A percentile compares a stretch with the other conserved stretches of the same genome.
Evolutionary conservation across 1,140 invertebrate genomes (phyloP).

Genomic region (Maconellicoccus hirsutus): DNA sequence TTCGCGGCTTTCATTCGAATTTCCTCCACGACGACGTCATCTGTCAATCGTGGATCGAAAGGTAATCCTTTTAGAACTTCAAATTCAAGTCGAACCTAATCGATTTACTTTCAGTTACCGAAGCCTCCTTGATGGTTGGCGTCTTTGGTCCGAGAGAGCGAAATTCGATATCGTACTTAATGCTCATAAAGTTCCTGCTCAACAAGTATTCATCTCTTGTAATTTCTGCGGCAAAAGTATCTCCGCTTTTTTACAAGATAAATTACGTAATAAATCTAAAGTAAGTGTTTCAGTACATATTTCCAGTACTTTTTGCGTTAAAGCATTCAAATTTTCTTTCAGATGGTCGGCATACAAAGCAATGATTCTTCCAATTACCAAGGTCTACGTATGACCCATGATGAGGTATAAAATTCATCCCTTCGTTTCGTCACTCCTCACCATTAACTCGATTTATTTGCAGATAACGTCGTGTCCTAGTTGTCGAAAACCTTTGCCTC

Average conservation of each 20-base stretch:
- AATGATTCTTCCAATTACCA: slow-evolving; percentile 17
- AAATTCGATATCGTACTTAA: slow-evolving; percentile 62
- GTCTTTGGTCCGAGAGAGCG: slow-evolving; percentile 67
- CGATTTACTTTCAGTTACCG: slow-evolving; percentile 46
- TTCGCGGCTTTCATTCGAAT: slow-evolving; percentile 55
- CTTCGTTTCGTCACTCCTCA: neutral
- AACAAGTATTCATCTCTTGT: slow-evolving; percentile 79
- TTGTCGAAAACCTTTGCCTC: slow-evolving; percentile 84
- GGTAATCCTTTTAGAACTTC: slow-evolving; percentile 36
- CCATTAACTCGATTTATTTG: slow-evolving; percentile 27
- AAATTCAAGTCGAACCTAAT: neutral
- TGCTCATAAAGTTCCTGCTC: slow-evolving; percentile 46
- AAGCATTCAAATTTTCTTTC: neutral
- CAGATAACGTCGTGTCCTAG: slow-evolving; percentile 82
- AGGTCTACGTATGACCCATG: neutral
- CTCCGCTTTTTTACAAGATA: slow-evolving; percentile 55
- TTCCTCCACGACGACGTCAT: slow-evolving; percentile 46
- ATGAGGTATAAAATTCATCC: neutral
- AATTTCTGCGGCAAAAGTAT: slow-evolving; percentile 91
- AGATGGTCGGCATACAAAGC: slow-evolving; percentile 13
- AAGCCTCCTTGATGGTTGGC: slow-evolving; percentile 62
- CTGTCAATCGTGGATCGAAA: slow-evolving; percentile 59
- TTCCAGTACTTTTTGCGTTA: too few relatives aligned
- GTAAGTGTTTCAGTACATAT: slow-evolving; percentile 20
- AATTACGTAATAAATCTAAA: slow-evolving; percentile 19